phyloP scores from a whole-genome alignment of 1,140 invertebrate genomes.

The Propsilocerus akamusi region DNA sequence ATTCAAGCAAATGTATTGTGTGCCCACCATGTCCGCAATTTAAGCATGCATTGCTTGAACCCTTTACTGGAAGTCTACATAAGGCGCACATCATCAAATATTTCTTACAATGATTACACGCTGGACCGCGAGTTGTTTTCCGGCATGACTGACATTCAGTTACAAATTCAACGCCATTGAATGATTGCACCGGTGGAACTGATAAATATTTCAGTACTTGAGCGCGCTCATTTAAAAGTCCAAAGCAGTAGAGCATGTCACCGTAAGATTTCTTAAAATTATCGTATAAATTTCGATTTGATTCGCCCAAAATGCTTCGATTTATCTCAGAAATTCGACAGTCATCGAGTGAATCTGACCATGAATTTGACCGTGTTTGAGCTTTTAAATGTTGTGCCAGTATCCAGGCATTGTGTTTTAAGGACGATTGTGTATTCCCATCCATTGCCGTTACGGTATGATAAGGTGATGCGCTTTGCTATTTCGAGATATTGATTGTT shows the following conservation, averaged over 20 bases:
- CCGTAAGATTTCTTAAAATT: conserved; percentile 75
- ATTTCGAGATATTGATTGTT: conserved; percentile 14
- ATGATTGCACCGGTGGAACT: conserved; percentile 31
- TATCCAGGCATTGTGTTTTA: conserved; percentile 15
- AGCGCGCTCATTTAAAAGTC: conserved; percentile 61
- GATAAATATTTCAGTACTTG: conserved; percentile 65
- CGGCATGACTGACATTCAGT: conserved; percentile 53
- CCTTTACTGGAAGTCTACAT: conserved; percentile 70
- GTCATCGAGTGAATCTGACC: conserved; percentile 63
- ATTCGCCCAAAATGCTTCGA: conserved; percentile 21
- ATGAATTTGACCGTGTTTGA: conserved; percentile 67
- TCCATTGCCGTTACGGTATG: conserved; percentile 83
- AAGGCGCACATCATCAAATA: conserved; percentile 59
- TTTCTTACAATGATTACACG: conserved; percentile 49
- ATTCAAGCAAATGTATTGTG: conserved; percentile 54
- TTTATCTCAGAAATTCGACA: conserved; percentile 11
- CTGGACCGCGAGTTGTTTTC: conserved; percentile 31
- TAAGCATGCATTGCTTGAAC: conserved; percentile 62
- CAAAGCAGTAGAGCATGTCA: conserved; percentile 67
- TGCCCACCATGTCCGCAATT: conserved; percentile 86
- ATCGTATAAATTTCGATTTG: conserved; percentile 50
- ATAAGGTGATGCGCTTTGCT: conserved; percentile 68
- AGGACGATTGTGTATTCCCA: conserved; percentile 27
- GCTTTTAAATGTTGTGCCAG: conserved; percentile 27
- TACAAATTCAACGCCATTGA: conserved; percentile 57